phyloP scores from a whole-genome alignment of 2,797 vertebrate species.

The Sandelia bainsii region DNA sequence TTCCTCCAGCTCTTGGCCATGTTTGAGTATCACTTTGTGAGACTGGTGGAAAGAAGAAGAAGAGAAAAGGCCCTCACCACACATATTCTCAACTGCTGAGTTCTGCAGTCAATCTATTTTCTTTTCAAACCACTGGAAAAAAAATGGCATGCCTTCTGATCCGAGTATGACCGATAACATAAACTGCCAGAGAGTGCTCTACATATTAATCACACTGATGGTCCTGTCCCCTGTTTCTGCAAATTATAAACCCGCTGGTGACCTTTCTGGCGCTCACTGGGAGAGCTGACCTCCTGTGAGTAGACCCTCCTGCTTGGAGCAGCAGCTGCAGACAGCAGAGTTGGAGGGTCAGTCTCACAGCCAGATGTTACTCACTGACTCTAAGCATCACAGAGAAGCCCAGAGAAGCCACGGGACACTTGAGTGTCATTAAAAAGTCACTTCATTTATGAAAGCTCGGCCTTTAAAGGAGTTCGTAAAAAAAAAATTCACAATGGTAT shows the following conservation, averaged over 20 bases:
- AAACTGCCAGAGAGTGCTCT: constrained; percentile 68
- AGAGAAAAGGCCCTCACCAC: constrained; percentile 76
- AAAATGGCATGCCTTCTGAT: constrained; percentile 73
- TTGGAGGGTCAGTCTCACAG: constrained; percentile 78
- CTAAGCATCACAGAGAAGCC: constrained; percentile 77
- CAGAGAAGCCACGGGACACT: constrained; percentile 64
- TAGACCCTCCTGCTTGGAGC: constrained; percentile 81
- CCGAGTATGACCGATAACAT: constrained; percentile 66
- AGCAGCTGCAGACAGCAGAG: constrained; percentile 83
- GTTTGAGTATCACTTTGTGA: constrained; percentile 79
- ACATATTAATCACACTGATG: constrained; percentile 75
- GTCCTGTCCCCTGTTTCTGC: constrained; percentile 72
- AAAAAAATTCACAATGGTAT: constrained; percentile 18
- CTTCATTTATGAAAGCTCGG: constrained; percentile 39
- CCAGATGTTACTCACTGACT: constrained; percentile 83
- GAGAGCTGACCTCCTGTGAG: constrained; percentile 81
- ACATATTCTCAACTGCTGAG: constrained; percentile 65
- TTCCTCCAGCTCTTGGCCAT: constrained; percentile 85
- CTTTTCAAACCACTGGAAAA: constrained; percentile 60
- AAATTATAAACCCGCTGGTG: constrained; percentile 80
- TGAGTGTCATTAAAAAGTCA: constrained; percentile 42
- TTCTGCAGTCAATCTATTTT: constrained; percentile 61
- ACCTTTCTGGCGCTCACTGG: constrained; percentile 81
- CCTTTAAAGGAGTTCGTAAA: constrained; percentile 30
- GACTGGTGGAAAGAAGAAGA: constrained; percentile 74